phyloP scores from a whole-genome alignment of 2,888 invertebrate genomes.

The Gryllus longicercus region DNA sequence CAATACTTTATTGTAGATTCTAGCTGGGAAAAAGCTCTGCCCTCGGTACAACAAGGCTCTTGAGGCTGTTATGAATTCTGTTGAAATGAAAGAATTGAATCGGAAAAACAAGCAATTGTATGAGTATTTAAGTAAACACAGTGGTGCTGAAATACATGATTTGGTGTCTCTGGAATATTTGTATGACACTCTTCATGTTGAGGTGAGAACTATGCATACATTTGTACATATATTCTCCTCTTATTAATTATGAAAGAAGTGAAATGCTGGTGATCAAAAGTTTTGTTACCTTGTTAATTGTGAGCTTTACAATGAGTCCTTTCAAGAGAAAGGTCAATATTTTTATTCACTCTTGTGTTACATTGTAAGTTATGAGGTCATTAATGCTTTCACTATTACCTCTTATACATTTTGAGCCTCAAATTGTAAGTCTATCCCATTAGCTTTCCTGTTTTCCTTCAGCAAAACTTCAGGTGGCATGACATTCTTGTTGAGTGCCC shows the following conservation, averaged over 20 bases:
- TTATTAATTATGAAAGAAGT: background rate
- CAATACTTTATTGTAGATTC: conserved; percentile 37
- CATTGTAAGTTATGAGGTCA: too few species aligned
- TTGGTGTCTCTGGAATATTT: conserved; percentile 58
- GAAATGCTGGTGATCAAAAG: too few species aligned
- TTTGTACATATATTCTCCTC: background rate
- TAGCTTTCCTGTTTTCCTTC: too few species aligned
- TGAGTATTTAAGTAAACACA: conserved; percentile 60
- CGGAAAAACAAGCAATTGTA: conserved; percentile 61
- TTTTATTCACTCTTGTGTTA: too few species aligned
- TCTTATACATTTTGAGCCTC: too few species aligned
- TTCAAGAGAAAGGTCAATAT: too few species aligned
- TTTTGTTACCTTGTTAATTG: too few species aligned
- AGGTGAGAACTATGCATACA: conserved; percentile 45
- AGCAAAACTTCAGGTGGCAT: too few species aligned
- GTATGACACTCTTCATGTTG: conserved; percentile 66
- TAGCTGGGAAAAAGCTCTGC: conserved; percentile 63
- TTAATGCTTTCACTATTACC: too few species aligned
- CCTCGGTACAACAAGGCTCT: conserved; percentile 60
- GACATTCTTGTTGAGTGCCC: too few species aligned
- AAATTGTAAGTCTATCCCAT: too few species aligned
- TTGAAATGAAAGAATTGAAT: conserved; percentile 55
- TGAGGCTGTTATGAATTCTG: conserved; percentile 51
- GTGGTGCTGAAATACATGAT: conserved; percentile 58
- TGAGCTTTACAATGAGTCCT: too few species aligned